Evolutionary conservation across 2,888 invertebrate genomes (phyloP).

Genomic region (Matsumyia berberina): DNA sequence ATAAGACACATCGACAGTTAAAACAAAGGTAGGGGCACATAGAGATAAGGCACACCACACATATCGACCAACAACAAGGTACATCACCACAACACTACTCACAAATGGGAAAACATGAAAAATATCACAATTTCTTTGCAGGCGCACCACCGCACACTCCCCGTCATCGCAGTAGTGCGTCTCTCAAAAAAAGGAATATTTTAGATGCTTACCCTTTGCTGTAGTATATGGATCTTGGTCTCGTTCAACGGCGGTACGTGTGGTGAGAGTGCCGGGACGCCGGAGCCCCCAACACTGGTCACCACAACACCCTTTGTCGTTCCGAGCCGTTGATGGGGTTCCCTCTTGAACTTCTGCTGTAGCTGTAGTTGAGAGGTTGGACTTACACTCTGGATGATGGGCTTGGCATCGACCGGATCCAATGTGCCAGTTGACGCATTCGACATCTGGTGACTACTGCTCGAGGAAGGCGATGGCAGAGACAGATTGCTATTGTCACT

Average conservation of each 20-base stretch:
- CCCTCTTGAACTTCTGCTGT: conserved; percentile 55
- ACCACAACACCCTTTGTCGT: conserved; percentile 76
- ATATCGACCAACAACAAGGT: conserved; percentile 24
- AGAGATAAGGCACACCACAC: conserved; percentile 8
- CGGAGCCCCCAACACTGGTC: conserved; percentile 78
- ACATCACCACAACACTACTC: conserved; percentile 25
- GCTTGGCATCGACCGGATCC: conserved; percentile 87
- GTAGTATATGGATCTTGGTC: conserved; percentile 89
- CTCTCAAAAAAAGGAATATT: conserved; percentile 82
- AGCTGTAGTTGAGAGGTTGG: conserved; percentile 79
- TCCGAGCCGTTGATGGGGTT: conserved; percentile 61
- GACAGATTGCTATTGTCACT: conserved; percentile 89
- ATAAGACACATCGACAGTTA: not conserved
- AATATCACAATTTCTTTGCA: conserved; percentile 75
- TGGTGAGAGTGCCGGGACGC: conserved; percentile 79
- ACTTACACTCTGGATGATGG: conserved; percentile 93
- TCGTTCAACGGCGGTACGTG: conserved; percentile 82
- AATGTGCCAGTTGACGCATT: conserved; percentile 79
- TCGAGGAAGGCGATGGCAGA: conserved; percentile 89
- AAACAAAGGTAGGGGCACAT: not conserved
- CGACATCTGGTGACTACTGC: conserved; percentile 85
- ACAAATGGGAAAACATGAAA: conserved; percentile 72
- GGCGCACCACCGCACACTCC: conserved; percentile 78
- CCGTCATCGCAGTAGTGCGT: conserved; percentile 20
- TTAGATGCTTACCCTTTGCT: conserved; percentile 92